Base-by-base conservation (phyloP, 2,797 vertebrate species). In the Coreius guichenoti region DNA sequence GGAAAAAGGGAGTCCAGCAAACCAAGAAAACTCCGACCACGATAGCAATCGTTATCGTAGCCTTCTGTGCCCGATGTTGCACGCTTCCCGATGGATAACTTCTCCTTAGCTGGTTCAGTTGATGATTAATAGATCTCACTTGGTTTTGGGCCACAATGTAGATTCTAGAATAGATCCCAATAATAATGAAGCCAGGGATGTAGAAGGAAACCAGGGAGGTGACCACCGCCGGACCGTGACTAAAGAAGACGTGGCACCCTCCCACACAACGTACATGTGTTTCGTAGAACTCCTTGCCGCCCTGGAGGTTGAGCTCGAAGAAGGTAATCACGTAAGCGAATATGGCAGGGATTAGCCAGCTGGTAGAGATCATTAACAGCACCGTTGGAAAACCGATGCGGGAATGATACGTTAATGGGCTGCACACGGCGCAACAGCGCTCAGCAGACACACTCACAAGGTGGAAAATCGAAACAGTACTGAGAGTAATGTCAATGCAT, bases 371-470 rank as follows among this genome's bases (percentile, higher is more conserved):
- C 69, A 91, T 86, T 56, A 89, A 49, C 39, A 89, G 54, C 14
- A 89, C 82, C 0, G 81, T 83, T 21, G 45, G 36, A 4, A 84
- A 80, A 47, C 84, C 31, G 0, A 90, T 81, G 12, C 76, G 74
- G 5, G 58, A 82, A 21, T 67, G 85, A 36, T 91, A 91, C 0
- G 61, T 86, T n/a, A 89, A 74, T 0, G 89, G 90, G 21, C 83
- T 13, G 63, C 90, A 90, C 33, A 91, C 87, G 5, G 94, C 93
- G 23, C 86, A 93, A 33, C 92, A 93, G 3, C 90, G 80, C 68
- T 94, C 93, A 2, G 92, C 86, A 51, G 94, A 94, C 86, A 95
- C 93, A 51, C 94, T 95, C 80, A 91, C 93, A 36, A 94, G 91
- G 0, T 95, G 94, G 67, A 95, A 93, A 82, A 94, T 89, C 17